Percentiles rank a stretch among this genome's conserved stretches.
Evolutionary conservation across 2,113 vertebrate genomes (phyloP).

Genomic region (Rhea pennata): DNA sequence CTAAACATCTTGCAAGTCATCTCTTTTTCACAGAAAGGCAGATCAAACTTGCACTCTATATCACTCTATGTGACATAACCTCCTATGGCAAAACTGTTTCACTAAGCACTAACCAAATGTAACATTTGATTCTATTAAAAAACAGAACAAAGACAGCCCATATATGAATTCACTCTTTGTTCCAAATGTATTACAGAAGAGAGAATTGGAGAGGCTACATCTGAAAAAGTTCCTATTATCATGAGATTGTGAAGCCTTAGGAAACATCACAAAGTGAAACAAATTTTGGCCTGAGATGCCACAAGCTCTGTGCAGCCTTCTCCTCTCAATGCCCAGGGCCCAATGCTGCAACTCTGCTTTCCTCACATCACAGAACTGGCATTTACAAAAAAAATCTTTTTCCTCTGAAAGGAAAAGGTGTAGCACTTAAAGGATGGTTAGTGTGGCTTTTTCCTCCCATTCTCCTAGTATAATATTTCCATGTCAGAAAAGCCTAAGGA

Average conservation of each 20-base stretch:
- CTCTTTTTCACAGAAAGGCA: neutral
- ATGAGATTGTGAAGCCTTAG: neutral
- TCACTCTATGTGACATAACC: neutral
- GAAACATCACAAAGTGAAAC: neutral
- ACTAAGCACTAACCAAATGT: neutral
- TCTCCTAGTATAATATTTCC: neutral
- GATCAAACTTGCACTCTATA: neutral
- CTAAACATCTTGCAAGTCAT: neutral
- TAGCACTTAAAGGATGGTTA: neutral
- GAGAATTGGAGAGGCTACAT: neutral
- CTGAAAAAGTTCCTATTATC: neutral
- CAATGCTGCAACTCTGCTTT: neutral
- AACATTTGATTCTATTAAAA: neutral
- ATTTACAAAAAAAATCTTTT: neutral
- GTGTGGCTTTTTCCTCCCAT: neutral
- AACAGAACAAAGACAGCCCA: too few relatives aligned
- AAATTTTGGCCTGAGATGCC: too few relatives aligned
- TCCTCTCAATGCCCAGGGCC: neutral
- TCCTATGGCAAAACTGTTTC: neutral
- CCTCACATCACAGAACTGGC: neutral
- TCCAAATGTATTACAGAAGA: neutral
- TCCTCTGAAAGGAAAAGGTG: neutral
- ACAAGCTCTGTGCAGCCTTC: neutral
- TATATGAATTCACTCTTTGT: neutral
- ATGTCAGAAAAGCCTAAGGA: neutral